Conservation (phyloP, 2,888 invertebrate species). For the Tipula lateralis region DNA sequence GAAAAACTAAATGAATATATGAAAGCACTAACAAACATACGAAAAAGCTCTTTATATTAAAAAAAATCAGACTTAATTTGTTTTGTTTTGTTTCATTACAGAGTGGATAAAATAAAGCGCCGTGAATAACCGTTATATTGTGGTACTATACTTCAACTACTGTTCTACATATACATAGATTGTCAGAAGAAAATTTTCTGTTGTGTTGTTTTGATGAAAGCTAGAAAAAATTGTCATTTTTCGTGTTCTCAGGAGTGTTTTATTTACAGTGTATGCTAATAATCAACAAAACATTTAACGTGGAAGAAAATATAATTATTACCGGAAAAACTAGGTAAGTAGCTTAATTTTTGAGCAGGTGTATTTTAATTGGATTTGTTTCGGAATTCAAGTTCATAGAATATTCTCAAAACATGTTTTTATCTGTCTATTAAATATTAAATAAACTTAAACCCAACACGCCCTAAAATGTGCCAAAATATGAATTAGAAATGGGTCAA, state of each 20-base stretch:
- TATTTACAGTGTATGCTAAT: neutral
- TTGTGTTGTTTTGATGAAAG: neutral
- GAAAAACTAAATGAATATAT: neutral
- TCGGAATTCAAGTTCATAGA: neutral
- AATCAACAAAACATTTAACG: neutral
- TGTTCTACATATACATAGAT: neutral
- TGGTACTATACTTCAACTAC: neutral
- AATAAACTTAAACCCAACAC: neutral
- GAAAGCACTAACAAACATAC: neutral
- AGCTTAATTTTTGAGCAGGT: neutral
- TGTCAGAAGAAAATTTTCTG: neutral
- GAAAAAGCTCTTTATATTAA: constrained; percentile 6
- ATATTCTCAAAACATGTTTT: too few species aligned
- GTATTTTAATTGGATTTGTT: neutral
- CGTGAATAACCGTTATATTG: neutral
- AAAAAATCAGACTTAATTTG: neutral
- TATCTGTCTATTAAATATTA: neutral
- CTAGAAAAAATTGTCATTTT: neutral
- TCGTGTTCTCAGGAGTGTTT: neutral
- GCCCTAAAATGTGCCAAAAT: neutral
- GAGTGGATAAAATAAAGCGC: constrained; percentile 7
- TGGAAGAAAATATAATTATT: neutral
- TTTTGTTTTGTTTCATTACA: neutral
- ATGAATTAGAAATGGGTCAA: neutral
- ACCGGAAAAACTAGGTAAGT: constrained; percentile 13